Evolutionary conservation across 1,140 invertebrate genomes (phyloP), one percentile per base, ranked within the genome.

Genomic region (Brachystomella parvula): DNA sequence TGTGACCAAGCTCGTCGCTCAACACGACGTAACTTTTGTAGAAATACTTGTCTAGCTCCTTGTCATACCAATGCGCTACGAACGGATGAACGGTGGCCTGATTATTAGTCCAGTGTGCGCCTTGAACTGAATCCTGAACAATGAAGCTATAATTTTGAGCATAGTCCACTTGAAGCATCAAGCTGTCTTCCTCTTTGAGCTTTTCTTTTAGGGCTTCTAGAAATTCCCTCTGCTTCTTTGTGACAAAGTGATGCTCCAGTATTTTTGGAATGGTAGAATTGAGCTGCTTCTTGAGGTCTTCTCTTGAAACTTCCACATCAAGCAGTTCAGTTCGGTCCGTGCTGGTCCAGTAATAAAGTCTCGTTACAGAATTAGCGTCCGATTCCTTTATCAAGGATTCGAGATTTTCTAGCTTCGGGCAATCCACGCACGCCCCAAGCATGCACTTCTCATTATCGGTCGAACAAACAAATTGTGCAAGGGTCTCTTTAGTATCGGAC

Each of bases 101-200:
- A 21, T 63, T 62, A 60, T 75, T 76, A 62, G 67, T 69, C 63
- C 72, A 77, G 66, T 77, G 74, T 44, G 60, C 74, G 21, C 70
- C 63, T 67, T 77, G 72, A 26, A 70, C 69, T 61, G 69, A 72
- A 68, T 77, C 70, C 67, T 76, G 71, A 49, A 76, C 63, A 12
- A 74, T 32, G 64, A 76, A 76, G 21, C 68, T 71, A 63, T 71
- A 78, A 57, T 76, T 76, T 73, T 77, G 70, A 60, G 75, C 74
- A 72, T 76, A 75, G 66, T 77, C 75, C 28, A 71, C 70, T 15
- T 70, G 32, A 19, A 73, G 33, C 21, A 73, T 21, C 6, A 57
- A 9, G 6, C 6, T 21, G 28, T 57, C n/a, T 6, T 57, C 21
- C 6, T 12, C 6, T 57, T 57, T 24, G 12, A 57, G 2, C 28